Percentiles rank a stretch among this genome's conserved stretches.
Evolutionary conservation across 2,797 vertebrate species (phyloP).

Genomic region (Danio choprae): DNA sequence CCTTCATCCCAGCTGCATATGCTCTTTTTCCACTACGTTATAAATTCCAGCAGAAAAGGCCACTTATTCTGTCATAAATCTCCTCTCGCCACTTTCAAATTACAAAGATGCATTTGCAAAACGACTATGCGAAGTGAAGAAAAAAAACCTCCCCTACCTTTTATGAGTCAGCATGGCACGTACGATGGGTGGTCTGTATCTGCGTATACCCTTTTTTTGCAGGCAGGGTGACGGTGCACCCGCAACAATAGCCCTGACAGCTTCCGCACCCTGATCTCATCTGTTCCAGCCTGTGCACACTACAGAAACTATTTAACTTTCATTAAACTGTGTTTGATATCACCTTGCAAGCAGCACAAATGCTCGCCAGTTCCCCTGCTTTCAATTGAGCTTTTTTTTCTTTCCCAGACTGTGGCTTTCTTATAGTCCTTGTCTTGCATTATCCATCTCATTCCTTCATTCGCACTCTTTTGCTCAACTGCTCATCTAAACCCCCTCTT

Average conservation of each 20-base stretch:
- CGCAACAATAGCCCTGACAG: constrained; percentile 87
- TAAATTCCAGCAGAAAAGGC: constrained; percentile 78
- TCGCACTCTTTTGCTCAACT: constrained; percentile 23
- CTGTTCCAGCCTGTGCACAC: constrained; percentile 89
- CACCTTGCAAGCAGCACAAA: constrained; percentile 86
- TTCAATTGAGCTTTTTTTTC: constrained; percentile 73
- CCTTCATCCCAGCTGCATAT: constrained; percentile 63
- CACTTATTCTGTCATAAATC: constrained; percentile 83
- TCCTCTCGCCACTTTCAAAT: constrained; percentile 88
- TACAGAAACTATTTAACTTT: constrained; percentile 93
- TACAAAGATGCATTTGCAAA: constrained; percentile 89
- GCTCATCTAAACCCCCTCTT: constrained; percentile 67
- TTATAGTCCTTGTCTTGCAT: constrained; percentile 17
- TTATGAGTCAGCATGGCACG: constrained; percentile 83
- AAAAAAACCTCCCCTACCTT: constrained; percentile 72
- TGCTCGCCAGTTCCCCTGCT: constrained; percentile 87
- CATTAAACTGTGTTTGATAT: constrained; percentile 93
- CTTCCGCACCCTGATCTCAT: constrained; percentile 89
- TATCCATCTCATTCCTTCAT: constrained; percentile 12
- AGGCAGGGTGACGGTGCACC: constrained; percentile 75
- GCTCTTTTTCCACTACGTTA: constrained; percentile 76
- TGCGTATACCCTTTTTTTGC: constrained; percentile 86
- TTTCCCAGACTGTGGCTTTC: constrained; percentile 64
- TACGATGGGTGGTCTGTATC: constrained; percentile 81
- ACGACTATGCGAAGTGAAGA: constrained; percentile 80